These are phyloP conservation scores for Apomyelois bistriatella DNA, from an alignment of 2,888 invertebrate genomes.

Conservation along the genomic window DNA sequence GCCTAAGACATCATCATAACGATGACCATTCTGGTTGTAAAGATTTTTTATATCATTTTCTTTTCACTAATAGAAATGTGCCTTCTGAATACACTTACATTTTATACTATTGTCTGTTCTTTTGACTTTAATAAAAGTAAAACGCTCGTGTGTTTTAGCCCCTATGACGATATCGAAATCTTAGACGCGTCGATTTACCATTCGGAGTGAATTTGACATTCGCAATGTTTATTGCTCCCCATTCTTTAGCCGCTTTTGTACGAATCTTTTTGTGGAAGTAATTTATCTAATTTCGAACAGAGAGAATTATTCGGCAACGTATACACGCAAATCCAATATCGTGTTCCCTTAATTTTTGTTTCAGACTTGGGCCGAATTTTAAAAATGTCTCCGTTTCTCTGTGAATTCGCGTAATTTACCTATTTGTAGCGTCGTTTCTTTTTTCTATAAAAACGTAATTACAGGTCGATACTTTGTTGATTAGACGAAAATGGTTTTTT, in stretches of 20 bases:
- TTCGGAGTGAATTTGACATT: conserved; percentile 66
- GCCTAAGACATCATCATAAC: too few relatives aligned
- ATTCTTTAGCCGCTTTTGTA: conserved; percentile 53
- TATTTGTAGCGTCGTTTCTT: conserved; percentile 3
- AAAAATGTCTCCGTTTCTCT: conserved; percentile 24
- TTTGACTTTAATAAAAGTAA: not conserved
- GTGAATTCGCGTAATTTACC: conserved; percentile 1
- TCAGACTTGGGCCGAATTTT: conserved; percentile 22
- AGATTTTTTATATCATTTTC: too few relatives aligned
- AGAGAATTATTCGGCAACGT: conserved; percentile 51
- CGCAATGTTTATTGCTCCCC: conserved; percentile 64
- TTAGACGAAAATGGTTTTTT: not conserved
- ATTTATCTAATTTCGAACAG: conserved; percentile 73
- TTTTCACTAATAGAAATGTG: too few relatives aligned
- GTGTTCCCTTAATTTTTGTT: conserved; percentile 21
- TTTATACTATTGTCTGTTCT: too few relatives aligned
- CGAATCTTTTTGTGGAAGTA: conserved; percentile 62
- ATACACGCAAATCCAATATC: conserved; percentile 28
- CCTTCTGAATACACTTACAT: too few relatives aligned
- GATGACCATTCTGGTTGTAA: too few relatives aligned
- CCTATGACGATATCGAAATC: conserved; percentile 35
- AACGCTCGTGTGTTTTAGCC: conserved; percentile 4
- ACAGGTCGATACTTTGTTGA: not conserved
- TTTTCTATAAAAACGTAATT: not conserved
- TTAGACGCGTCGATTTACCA: conserved; percentile 58